Base-by-base conservation (phyloP, 2,113 vertebrate genomes). In the Numenius arquata region DNA sequence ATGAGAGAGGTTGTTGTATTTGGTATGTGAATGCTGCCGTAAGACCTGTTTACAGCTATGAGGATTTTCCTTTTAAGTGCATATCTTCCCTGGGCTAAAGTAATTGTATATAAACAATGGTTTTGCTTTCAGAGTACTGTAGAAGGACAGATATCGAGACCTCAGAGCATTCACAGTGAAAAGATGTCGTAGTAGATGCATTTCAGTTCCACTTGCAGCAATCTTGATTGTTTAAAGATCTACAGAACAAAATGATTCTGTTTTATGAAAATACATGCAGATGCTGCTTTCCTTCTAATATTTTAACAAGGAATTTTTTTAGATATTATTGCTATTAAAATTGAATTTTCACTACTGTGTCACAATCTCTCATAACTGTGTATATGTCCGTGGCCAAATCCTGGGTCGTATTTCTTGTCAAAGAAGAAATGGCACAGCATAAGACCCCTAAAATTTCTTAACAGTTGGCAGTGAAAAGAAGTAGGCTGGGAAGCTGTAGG, bases 81-180 rank as follows among this genome's bases (percentile, higher is more conserved):
- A 4, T 94, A 82, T 88, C 77, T 96, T 82, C n/a, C 41, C 26
- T 63, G n/a, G 41, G 70, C 82, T 90, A 81, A 88, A 90, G 52
- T 87, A 95, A 92, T 95, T 80, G 90, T 41, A 74, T 71, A 75
- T 88, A 90, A 94, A 89, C 38, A 3, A 80, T 3, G 5, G 22
- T 34, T 96, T 89, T 88, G 32, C 53, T 89, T 96, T 91, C 85
- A 92, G 38, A 76, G 58, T 75, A 29, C 25, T 88, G 74, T 65
- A 90, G 84, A 89, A 86, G 84, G 63, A 89, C n/a, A 84, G 81
- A 89, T 89, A 91, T 59, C 79, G 66, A 79, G 40, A 77, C 11
- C 73, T 90, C 25, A 45, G 48, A 78, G 50, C 70, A 70, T 71
- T 71, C 41, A 25, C 34, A 85, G 75, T 87, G 40, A 48, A 85